phyloP scores from a whole-genome alignment of 2,797 vertebrate species.

The Rallus crepitans region DNA sequence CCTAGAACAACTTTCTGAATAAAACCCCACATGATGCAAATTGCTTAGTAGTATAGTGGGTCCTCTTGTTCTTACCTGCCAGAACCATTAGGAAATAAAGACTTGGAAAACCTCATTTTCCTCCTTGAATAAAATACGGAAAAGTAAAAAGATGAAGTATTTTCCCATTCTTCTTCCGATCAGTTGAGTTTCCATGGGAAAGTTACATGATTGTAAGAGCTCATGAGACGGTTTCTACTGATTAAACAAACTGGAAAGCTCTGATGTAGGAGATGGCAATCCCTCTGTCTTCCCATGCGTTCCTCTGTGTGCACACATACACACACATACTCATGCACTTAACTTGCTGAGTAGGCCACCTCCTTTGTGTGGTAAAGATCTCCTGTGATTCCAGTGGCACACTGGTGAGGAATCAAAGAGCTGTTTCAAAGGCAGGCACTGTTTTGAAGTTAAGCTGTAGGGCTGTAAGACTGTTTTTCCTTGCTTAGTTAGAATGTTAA shows the following conservation, averaged over 20 bases:
- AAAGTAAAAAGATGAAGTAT: not conserved
- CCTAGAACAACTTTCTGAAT: not conserved
- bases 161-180: not conserved
- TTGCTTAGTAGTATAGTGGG: not conserved
- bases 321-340: fast-evolving
- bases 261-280: not conserved
- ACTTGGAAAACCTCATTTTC: not conserved
- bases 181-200: not conserved
- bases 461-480: not conserved
- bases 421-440: not conserved
- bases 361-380: not conserved
- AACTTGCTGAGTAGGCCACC: not conserved
- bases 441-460: not conserved
- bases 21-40: not conserved
- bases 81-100: not conserved
- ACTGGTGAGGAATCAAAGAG: not conserved
- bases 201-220: not conserved
- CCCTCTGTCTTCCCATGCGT: not conserved
- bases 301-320: no score
- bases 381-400: not conserved
- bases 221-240: not conserved
- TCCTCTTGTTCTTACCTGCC: not conserved
- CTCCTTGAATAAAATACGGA: not conserved
- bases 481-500: not conserved
- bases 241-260: not conserved